Evolutionary conservation across 1,140 invertebrate species (phyloP).

Genomic region (Bathynomus jamesi): DNA sequence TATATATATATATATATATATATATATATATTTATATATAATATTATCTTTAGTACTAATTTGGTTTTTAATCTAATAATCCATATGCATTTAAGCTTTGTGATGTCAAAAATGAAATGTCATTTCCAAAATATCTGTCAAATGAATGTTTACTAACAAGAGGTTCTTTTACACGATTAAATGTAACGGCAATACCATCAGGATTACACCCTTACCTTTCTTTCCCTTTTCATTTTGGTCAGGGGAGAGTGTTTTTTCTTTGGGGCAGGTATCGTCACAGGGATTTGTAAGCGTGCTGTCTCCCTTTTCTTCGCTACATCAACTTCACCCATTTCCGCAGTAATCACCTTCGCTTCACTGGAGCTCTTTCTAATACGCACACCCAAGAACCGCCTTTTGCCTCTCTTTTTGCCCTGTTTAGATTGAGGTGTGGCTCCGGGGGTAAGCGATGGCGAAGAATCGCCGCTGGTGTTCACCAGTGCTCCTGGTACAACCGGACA

Average conservation of each 20-base stretch:
- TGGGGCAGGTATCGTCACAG: neutral
- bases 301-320: neutral
- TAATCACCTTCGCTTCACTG: conserved; percentile 6
- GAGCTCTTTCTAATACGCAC: conserved; percentile 18
- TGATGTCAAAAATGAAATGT: no score
- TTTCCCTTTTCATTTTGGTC: conserved; percentile 36
- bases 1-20: no score
- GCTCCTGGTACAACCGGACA: neutral
- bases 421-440: conserved; percentile 16
- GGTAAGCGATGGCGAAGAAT: conserved; percentile 25
- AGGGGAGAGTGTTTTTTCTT: conserved; percentile 33
- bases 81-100: no score
- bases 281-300: neutral
- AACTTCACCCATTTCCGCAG: neutral
- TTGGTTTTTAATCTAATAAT: no score
- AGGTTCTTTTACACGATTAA: no score
- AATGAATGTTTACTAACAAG: no score
- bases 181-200: no score
- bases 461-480: conserved; percentile 13
- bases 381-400: conserved; percentile 28
- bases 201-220: conserved; percentile 37
- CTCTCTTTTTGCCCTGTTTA: conserved; percentile 1
- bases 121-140: no score
- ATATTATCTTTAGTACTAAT: no score
- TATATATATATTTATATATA: no score